Percentiles rank a stretch among this genome's conserved stretches.
phyloP scores from a whole-genome alignment of 2,888 invertebrate species.

The Unio delphinus region DNA sequence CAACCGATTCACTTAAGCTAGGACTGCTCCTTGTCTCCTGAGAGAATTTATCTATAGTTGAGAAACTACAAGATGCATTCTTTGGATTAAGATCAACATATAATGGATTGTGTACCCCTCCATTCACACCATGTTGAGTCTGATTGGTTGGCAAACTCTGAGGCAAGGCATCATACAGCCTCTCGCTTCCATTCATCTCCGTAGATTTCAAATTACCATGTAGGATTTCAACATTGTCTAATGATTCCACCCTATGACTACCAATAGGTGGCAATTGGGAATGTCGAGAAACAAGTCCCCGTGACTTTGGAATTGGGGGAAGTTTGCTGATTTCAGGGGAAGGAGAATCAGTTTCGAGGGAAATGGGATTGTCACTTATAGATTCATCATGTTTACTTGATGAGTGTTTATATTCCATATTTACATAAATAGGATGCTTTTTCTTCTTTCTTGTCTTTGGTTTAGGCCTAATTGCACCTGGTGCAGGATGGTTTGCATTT shows the following conservation, averaged over 20 bases:
- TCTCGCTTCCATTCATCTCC: too few relatives aligned
- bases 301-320: constrained; percentile 42
- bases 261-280: constrained; percentile 43
- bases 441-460: constrained; percentile 9
- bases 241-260: background rate
- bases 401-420: constrained; percentile 12
- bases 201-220: too few relatives aligned
- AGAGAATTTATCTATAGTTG: too few relatives aligned
- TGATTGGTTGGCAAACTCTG: too few relatives aligned
- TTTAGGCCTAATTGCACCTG: constrained; percentile 3
- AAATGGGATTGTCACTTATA: background rate
- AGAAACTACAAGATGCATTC: too few relatives aligned
- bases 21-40: too few relatives aligned
- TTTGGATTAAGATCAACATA: too few relatives aligned
- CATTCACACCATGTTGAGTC: too few relatives aligned
- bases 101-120: too few relatives aligned
- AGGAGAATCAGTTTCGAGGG: background rate
- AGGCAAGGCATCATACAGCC: too few relatives aligned
- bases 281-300: constrained; percentile 22
- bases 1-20: too few relatives aligned
- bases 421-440: constrained; percentile 21
- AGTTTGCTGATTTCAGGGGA: constrained; percentile 21
- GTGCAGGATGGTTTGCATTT: background rate
- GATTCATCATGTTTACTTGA: constrained; percentile 5
- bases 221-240: too few relatives aligned